Evolutionary conservation across 2,113 vertebrate genomes (phyloP), one percentile per base, ranked within the genome.

Genomic region (Chionis minor): DNA sequence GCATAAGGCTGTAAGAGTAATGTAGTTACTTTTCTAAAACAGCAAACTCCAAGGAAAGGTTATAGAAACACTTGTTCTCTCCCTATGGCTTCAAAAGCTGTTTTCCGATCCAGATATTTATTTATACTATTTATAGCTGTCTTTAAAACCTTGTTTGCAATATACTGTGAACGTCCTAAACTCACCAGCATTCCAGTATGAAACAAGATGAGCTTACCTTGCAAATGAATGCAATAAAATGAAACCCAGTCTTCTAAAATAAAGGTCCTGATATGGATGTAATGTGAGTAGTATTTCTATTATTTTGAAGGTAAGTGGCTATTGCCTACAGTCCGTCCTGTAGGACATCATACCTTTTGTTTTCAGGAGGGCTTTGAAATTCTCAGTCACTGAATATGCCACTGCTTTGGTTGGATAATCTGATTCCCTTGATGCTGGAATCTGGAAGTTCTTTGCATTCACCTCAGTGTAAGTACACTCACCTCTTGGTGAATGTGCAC

Each of bases 161-260:
- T 75, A 94, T 80, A 87, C 45, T 86, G 80, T 95, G 70, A 97
- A 88, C 88, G 81, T 70, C 59, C 17, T 45, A 88, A 80, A 86
- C 44, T 79, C 83, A 97, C 72, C 69, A 97, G 93, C 96, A 97
- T 87, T 93, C 55, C 23, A 88, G 12, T 70, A 73, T 12, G 5
- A 78, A 91, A 71, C 52, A 72, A 77, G 65, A 90, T 89, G 23
- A 81, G 21, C n/a, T 92, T 81, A 88, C 79, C 22, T 80, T 58
- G 91, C 40, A 55, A 62, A 91, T 75, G 81, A 83, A 88, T 79
- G 69, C 94, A 78, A 84, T 65, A 78, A 42, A 71, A 88, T 17
- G 4, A 95, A 96, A 71, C 14, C 9, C 26, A 94, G 82, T 73
- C 56, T 95, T 62, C 77, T 71, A 11, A 52, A 92, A 92, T 28